Evolutionary conservation across 1,140 invertebrate species (phyloP).

Genomic region (Caligus rogercresseyi): DNA sequence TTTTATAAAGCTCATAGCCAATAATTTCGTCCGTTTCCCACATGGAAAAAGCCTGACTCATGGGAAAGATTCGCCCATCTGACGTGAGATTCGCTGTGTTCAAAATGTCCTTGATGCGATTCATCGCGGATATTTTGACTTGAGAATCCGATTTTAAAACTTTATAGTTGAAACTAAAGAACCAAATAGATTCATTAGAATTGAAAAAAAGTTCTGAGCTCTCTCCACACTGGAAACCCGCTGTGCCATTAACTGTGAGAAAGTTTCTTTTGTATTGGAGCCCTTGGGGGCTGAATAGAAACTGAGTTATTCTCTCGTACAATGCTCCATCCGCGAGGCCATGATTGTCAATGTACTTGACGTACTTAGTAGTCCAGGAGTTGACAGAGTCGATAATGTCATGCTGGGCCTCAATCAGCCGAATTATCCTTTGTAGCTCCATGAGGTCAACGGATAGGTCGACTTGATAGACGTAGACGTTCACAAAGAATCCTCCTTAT

Average conservation of each 20-base stretch:
- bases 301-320: constrained; percentile 29
- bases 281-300: constrained; percentile 45
- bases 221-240: background rate
- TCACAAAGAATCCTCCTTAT: constrained; percentile 2
- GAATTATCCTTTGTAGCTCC: background rate
- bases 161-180: background rate
- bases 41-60: constrained; percentile 42
- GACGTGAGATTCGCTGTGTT: constrained; percentile 35
- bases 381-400: constrained; percentile 37
- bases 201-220: background rate
- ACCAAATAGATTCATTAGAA: background rate
- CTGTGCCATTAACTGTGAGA: background rate
- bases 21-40: constrained; percentile 61
- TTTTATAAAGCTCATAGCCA: constrained; percentile 51
- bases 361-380: constrained; percentile 41
- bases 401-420: constrained; percentile 34
- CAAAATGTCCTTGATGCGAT: constrained; percentile 38
- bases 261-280: constrained; percentile 36
- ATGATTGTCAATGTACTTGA: constrained; percentile 37
- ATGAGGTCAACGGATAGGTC: constrained; percentile 40
- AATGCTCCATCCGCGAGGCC: background rate
- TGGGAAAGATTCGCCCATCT: constrained; percentile 34
- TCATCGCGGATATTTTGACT: constrained; percentile 54
- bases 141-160: constrained; percentile 36
- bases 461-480: constrained; percentile 34